phyloP scores from a whole-genome alignment of 1,140 invertebrate species.

The Zaprionus kolodkinae region DNA sequence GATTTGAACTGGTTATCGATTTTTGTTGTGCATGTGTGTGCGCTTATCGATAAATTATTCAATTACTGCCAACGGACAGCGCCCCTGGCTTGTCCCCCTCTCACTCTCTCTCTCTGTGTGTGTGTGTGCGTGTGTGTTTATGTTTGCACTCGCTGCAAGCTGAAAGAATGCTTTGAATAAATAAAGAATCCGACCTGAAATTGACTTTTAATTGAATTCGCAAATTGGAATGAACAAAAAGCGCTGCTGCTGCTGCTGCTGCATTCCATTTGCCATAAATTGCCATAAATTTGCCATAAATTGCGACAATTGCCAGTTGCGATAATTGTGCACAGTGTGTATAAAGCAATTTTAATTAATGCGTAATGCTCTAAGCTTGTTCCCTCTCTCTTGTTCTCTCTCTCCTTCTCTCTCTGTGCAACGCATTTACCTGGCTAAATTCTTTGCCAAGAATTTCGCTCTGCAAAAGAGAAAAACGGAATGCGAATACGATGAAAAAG shows the following conservation, averaged over 20 bases:
- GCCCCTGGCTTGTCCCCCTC: neutral
- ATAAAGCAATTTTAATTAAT: constrained; percentile 1
- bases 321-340: neutral
- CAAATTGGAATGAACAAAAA: constrained; percentile 1
- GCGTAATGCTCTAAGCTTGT: neutral
- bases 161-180: constrained; percentile 12
- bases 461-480: neutral
- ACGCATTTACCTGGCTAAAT: neutral
- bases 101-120: neutral
- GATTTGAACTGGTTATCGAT: constrained; percentile 12
- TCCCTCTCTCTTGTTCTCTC: neutral
- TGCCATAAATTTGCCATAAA: neutral
- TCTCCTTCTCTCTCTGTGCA: neutral
- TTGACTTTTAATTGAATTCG: constrained; percentile 9
- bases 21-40: neutral
- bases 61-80: neutral
- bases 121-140: neutral
- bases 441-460: neutral
- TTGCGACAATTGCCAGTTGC: constrained; percentile 2
- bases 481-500: neutral
- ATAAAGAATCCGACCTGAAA: constrained; percentile 2
- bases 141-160: neutral
- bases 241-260: neutral
- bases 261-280: neutral
- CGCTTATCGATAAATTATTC: constrained; percentile 16